A percentile compares a stretch with the other conserved stretches of the same genome.
These are phyloP conservation scores for Periophthalmus magnuspinnatus DNA, from an alignment of 2,797 vertebrate genomes.

Conservation along the genomic window DNA sequence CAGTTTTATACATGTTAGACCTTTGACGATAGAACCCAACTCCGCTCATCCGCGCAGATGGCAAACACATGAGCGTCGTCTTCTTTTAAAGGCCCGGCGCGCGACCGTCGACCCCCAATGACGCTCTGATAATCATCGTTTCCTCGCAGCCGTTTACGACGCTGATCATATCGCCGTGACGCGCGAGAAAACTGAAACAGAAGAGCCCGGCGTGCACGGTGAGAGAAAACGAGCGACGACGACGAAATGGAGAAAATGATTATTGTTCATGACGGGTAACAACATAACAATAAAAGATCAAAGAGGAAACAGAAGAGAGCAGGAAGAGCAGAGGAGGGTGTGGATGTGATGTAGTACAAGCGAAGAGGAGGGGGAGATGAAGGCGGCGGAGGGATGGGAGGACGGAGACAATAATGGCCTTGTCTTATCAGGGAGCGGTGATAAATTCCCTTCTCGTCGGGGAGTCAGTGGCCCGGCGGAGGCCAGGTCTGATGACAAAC, in stretches of 20 bases:
- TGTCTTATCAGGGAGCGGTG: slow-evolving; percentile 67
- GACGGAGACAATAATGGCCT: slow-evolving; percentile 75
- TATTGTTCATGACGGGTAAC: slow-evolving; percentile 12
- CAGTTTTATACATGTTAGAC: not conserved
- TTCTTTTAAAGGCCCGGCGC: slow-evolving; percentile 26
- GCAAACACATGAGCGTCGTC: slow-evolving; percentile 44
- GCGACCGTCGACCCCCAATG: slow-evolving; percentile 50
- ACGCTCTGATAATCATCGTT: slow-evolving; percentile 48
- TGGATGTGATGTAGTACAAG: slow-evolving; percentile 44
- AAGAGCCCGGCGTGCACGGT: slow-evolving; percentile 3
- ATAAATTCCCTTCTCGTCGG: slow-evolving; percentile 64
- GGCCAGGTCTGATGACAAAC: slow-evolving; percentile 62
- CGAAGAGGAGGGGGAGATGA: slow-evolving; percentile 13
- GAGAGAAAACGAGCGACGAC: slow-evolving; percentile 13
- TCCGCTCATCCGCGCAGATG: slow-evolving; percentile 27
- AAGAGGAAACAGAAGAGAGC: slow-evolving; percentile 32
- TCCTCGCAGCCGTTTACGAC: slow-evolving; percentile 48
- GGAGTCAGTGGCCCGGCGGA: slow-evolving; percentile 52
- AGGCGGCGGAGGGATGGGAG: slow-evolving; percentile 32
- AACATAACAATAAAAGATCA: slow-evolving; percentile 31
- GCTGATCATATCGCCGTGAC: slow-evolving; percentile 39
- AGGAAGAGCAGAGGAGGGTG: slow-evolving; percentile 23
- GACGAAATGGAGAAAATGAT: not conserved
- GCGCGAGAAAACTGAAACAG: slow-evolving; percentile 13
- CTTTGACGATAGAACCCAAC: slow-evolving; percentile 20